Conservation (phyloP, 2,888 invertebrate genomes). For the Mycogona germanica region DNA sequence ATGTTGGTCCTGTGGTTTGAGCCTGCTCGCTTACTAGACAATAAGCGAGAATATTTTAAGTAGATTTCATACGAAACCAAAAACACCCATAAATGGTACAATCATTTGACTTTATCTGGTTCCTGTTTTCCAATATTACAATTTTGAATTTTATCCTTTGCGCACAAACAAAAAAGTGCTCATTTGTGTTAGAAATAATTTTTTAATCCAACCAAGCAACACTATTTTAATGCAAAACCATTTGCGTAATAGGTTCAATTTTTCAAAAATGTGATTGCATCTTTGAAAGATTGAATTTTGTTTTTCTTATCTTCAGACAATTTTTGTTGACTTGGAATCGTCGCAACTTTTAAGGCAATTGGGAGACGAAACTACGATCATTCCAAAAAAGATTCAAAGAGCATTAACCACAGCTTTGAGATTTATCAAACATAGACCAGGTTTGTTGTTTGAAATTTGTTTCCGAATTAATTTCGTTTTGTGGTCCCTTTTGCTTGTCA, state of each 20-base stretch:
- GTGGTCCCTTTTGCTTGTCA: constrained; percentile 24
- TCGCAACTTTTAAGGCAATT: constrained; percentile 46
- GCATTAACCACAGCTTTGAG: constrained; percentile 48
- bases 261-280: too few species aligned
- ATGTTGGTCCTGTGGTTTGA: too few species aligned
- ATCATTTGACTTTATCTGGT: too few species aligned
- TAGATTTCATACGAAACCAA: too few species aligned
- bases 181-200: neutral
- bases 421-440: constrained; percentile 32
- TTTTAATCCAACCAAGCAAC: neutral
- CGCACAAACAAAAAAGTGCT: neutral
- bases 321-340: constrained; percentile 58
- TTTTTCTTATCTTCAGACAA: constrained; percentile 27
- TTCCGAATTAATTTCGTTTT: neutral
- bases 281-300: too few species aligned
- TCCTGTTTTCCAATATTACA: too few species aligned
- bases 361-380: constrained; percentile 62
- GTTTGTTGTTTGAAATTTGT: constrained; percentile 24
- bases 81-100: too few species aligned
- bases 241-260: too few species aligned
- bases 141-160: neutral
- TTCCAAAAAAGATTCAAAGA: constrained; percentile 55
- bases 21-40: too few species aligned
- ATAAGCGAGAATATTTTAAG: too few species aligned
- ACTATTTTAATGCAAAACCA: too few species aligned